Percentiles rank a stretch among this genome's conserved stretches.
Conservation (phyloP, 2,797 vertebrate species). For the Acanthopagrus latus region DNA sequence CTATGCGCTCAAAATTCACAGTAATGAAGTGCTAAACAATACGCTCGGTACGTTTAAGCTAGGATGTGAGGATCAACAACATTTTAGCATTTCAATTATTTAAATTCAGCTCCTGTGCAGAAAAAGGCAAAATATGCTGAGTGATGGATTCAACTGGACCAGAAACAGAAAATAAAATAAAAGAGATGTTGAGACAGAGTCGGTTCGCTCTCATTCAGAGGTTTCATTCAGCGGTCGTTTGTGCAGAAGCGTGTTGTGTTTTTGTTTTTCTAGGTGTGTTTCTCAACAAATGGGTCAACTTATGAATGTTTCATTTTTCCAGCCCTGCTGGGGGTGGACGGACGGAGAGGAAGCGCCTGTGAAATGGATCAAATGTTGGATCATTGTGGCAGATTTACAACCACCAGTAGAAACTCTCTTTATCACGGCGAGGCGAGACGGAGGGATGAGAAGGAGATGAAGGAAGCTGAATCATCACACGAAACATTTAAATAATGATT, state of each 20-base stretch:
- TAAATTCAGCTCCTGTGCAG: neutral
- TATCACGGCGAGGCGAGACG: neutral
- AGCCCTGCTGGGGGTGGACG: conserved; percentile 7
- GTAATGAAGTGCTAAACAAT: conserved; percentile 21
- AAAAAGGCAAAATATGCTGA: neutral
- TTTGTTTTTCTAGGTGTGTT: conserved; percentile 27
- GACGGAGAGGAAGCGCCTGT: neutral
- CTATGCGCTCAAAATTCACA: conserved; percentile 27
- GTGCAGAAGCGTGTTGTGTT: neutral
- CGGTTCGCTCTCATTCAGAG: neutral
- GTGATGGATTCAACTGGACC: neutral
- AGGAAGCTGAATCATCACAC: neutral
- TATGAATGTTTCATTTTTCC: conserved; percentile 53
- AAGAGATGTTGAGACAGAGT: too few species aligned
- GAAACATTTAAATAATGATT: neutral
- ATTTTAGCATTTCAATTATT: neutral
- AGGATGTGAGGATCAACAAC: neutral
- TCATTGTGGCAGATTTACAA: neutral
- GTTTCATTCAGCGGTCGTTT: neutral
- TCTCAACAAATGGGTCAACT: conserved; percentile 53
- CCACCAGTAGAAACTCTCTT: neutral
- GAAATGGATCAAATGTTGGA: conserved; percentile 13
- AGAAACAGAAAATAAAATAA: neutral
- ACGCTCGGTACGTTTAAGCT: neutral
- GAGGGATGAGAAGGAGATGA: neutral